Conservation (phyloP, 2,113 vertebrate species). For the Lota lota region DNA sequence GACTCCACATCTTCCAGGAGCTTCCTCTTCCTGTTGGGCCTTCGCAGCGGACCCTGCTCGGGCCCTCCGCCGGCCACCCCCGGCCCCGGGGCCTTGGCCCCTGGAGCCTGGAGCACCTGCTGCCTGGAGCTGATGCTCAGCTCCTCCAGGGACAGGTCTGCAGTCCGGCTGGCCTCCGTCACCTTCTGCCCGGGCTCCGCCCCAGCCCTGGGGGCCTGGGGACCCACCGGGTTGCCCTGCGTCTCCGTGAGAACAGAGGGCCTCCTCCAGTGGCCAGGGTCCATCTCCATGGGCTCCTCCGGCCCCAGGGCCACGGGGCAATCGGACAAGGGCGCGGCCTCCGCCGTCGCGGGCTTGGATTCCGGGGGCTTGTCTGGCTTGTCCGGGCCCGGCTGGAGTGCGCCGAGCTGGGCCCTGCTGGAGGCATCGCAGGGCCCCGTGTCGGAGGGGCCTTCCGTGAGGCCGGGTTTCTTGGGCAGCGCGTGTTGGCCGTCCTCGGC, state of each 20-base stretch:
- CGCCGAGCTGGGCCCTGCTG: conserved; percentile 57
- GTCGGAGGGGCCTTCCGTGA: conserved; percentile 69
- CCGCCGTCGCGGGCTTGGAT: conserved; percentile 53
- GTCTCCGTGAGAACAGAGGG: conserved; percentile 56
- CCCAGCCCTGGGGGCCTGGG: conserved; percentile 41
- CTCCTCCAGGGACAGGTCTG: conserved; percentile 93
- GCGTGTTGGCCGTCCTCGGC: conserved; percentile 84
- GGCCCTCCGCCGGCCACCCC: conserved; percentile 30
- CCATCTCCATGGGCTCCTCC: conserved; percentile 88
- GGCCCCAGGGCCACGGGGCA: conserved; percentile 52
- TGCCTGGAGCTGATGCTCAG: conserved; percentile 89
- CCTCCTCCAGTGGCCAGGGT: conserved; percentile 64
- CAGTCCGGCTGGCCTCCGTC: conserved; percentile 72
- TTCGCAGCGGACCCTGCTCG: conserved; percentile 59
- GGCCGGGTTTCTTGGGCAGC: conserved; percentile 76
- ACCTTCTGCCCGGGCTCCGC: conserved; percentile 68
- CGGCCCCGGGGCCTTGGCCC: conserved; percentile 24
- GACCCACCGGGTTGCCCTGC: conserved; percentile 52
- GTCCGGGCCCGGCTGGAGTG: conserved; percentile 61
- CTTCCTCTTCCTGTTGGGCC: conserved; percentile 85
- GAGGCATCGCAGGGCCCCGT: conserved; percentile 63
- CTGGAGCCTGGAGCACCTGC: conserved; percentile 55
- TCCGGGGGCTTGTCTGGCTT: conserved; percentile 54
- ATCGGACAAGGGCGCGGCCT: conserved; percentile 54
- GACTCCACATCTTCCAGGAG: conserved; percentile 83